Base-by-base conservation (phyloP, 2,888 invertebrate genomes). In the Cyrtodaria siliqua region DNA sequence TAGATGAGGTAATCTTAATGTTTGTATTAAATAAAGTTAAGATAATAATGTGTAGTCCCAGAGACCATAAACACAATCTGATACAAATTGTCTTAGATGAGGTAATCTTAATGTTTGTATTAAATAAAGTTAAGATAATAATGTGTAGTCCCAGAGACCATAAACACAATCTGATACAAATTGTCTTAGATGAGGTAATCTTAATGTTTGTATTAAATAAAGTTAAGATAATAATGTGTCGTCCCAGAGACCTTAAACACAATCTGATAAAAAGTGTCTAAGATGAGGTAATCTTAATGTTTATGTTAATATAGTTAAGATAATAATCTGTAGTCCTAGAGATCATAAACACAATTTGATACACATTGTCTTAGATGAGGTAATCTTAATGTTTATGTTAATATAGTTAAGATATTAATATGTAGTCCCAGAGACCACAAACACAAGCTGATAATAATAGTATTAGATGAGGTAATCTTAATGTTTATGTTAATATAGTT, bases 321-420 rank as follows among this genome's bases (percentile, higher is more conserved):
- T 89, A n/a, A 72, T 90, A 23, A 79, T 89, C n/a, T 90, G 90
- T 67, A 90, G 90, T 60, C 89, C 90, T 0, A 59, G 89, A 12
- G 90, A 90, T 40, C 70, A 82, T 12, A 77, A 79, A 42, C 86
- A 90, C 52, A 74, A 83, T 0, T 80, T 90, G 2, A 88, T 87
- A n/a, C 73, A 85, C 38, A 71, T 74, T 0, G 81, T 89, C 6
- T 71, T 89, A 49, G 63, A 76, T 12, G 78, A 82, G 86, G 89
- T n/a, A n/a, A n/a, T n/a, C n/a, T n/a, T n/a, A n/a, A n/a, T n/a
- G n/a, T n/a, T n/a, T n/a, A n/a, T n/a, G n/a, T n/a, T n/a, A n/a
- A n/a, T n/a, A n/a, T n/a, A n/a, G n/a, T n/a, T n/a, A n/a, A n/a
- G n/a, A n/a, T n/a, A n/a, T n/a, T n/a, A n/a, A n/a, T n/a, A n/a